Conservation (phyloP, 2,888 invertebrate species). For the Onchidella celtica region DNA sequence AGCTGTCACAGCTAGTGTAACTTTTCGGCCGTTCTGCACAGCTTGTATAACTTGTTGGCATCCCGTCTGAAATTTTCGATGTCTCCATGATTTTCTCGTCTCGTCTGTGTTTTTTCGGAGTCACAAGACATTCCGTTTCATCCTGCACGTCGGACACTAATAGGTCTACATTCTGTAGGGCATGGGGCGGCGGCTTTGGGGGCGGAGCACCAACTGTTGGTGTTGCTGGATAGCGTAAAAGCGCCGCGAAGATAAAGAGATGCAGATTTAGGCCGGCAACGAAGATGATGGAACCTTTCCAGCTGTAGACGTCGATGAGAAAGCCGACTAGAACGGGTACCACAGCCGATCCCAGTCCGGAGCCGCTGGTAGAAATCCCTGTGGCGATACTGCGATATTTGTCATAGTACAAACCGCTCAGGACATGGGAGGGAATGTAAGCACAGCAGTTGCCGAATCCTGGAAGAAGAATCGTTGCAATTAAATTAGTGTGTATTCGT, state of each 20-base stretch:
- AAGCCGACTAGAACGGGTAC: constrained; percentile 67
- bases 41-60: neutral
- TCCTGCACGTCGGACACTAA: neutral
- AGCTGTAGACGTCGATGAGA: constrained; percentile 70
- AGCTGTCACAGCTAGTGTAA: constrained; percentile 13
- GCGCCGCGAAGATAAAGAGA: constrained; percentile 63
- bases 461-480: constrained; percentile 46
- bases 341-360: constrained; percentile 67
- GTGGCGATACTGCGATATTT: constrained; percentile 70
- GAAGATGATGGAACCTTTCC: constrained; percentile 72
- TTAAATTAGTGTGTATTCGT: no score
- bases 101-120: constrained; percentile 7
- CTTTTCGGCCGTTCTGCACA: constrained; percentile 6
- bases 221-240: constrained; percentile 59
- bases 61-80: neutral
- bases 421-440: constrained; percentile 73
- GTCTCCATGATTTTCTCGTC: neutral
- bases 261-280: constrained; percentile 69
- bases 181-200: neutral
- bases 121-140: constrained; percentile 30
- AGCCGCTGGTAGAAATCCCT: constrained; percentile 72
- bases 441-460: constrained; percentile 71
- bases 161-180: neutral
- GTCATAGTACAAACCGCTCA: constrained; percentile 72
- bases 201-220: neutral